These are phyloP conservation scores for Pseudomyrmex cubaensis DNA, from an alignment of 1,140 invertebrate genomes.

Conservation along the genomic window DNA sequence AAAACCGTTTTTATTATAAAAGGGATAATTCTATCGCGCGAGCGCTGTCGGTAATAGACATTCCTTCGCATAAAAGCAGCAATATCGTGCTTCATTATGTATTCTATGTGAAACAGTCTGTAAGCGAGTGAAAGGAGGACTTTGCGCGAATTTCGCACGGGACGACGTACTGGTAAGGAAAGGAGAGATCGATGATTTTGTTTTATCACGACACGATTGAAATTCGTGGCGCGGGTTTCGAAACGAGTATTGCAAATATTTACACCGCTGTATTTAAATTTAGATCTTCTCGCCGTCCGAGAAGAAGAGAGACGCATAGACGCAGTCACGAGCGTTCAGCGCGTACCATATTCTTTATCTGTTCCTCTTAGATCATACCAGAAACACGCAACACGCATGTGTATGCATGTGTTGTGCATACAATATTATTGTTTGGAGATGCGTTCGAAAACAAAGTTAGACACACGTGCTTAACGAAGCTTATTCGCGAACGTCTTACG, in stretches of 20 bases:
- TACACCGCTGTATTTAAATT: conserved; percentile 68
- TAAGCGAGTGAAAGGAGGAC: conserved; percentile 1
- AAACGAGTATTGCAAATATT: conserved; percentile 68
- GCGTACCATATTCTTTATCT: conserved; percentile 17
- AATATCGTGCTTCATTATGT: conserved; percentile 21
- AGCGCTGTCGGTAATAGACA: neutral
- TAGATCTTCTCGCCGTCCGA: conserved; percentile 61
- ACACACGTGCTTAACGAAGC: too few relatives aligned
- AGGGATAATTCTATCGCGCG: conserved; percentile 16
- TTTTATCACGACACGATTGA: conserved; percentile 54
- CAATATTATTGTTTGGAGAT: neutral
- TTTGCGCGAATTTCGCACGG: neutral
- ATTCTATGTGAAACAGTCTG: conserved; percentile 13
- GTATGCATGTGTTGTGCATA: neutral
- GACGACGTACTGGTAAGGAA: too few relatives aligned
- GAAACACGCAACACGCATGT: neutral
- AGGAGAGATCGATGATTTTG: conserved; percentile 28
- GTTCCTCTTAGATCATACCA: neutral
- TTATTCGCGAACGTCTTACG: too few relatives aligned
- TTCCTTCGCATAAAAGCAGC: conserved; percentile 10
- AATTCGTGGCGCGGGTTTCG: conserved; percentile 50
- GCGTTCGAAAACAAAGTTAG: neutral
- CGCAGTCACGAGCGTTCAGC: conserved; percentile 32
- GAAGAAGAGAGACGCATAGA: conserved; percentile 50
- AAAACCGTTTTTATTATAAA: neutral